A percentile compares a stretch with the other conserved stretches of the same genome.
These are phyloP conservation scores for Palythoa grandiflora DNA, from an alignment of 92 coral and sea anemone genomes.

Conservation along the genomic window DNA sequence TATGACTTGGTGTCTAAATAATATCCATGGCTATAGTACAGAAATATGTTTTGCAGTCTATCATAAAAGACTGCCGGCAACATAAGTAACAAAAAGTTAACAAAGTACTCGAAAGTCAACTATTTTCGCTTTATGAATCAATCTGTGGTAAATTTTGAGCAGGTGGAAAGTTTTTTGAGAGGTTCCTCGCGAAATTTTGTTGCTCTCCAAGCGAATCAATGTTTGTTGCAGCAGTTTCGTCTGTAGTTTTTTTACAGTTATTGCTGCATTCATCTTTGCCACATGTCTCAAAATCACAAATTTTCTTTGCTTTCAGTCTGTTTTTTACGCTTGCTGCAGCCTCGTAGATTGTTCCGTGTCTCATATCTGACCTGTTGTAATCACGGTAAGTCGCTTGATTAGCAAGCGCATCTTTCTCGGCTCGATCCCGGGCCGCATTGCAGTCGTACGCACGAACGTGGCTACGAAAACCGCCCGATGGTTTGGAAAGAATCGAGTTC, in stretches of 20 bases:
- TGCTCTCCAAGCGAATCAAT: neutral
- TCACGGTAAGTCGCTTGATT: neutral
- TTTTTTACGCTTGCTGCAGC: neutral
- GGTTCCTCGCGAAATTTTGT: neutral
- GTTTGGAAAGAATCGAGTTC: neutral
- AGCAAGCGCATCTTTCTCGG: too few relatives aligned
- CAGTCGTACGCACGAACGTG: constrained; percentile 21
- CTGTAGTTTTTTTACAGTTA: neutral
- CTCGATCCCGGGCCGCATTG: neutral
- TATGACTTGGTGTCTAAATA: too few relatives aligned
- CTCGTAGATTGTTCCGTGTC: neutral
- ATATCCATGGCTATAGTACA: too few relatives aligned
- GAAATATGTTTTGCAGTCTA: too few relatives aligned
- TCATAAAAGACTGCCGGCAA: too few relatives aligned
- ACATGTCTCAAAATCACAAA: neutral
- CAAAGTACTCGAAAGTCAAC: too few relatives aligned
- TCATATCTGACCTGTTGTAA: neutral
- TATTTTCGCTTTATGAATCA: neutral
- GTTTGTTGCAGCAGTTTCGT: neutral
- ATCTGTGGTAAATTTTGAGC: neutral
- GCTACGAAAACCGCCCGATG: neutral
- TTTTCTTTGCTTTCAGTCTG: neutral
- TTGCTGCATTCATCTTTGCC: neutral
- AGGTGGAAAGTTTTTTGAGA: neutral
- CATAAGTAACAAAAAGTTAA: too few relatives aligned